A percentile compares a stretch with the other conserved stretches of the same genome.
These are phyloP conservation scores for Matsumyia berberina DNA, from an alignment of 2,888 invertebrate genomes.

Conservation along the genomic window DNA sequence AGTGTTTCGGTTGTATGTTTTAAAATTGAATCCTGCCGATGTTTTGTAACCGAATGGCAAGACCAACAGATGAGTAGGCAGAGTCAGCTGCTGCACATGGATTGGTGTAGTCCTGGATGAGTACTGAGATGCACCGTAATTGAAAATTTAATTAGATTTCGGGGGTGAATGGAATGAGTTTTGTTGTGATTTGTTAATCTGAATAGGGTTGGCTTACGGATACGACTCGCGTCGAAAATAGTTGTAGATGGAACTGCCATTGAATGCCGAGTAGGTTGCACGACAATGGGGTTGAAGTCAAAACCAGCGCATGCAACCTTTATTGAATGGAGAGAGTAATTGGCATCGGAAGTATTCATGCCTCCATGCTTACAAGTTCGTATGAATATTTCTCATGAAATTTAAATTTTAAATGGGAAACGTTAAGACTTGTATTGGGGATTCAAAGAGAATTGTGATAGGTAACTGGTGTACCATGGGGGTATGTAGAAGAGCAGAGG, in stretches of 20 bases:
- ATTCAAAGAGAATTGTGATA: no score
- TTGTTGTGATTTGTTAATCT: slow-evolving; percentile 5
- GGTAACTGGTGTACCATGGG: no score
- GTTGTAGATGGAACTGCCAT: neutral
- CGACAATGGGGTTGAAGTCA: no score
- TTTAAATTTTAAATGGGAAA: no score
- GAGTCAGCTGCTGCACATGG: neutral
- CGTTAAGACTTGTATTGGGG: no score
- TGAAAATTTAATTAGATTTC: slow-evolving; percentile 63
- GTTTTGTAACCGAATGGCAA: slow-evolving; percentile 9
- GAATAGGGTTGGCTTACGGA: neutral
- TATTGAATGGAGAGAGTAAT: no score
- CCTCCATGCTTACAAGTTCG: no score
- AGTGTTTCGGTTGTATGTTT: slow-evolving; percentile 21
- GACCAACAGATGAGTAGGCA: neutral
- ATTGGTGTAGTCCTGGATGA: slow-evolving; percentile 14
- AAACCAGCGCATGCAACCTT: no score
- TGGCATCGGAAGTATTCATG: no score
- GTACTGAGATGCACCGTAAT: no score
- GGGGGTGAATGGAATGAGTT: slow-evolving; percentile 6
- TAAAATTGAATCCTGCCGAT: slow-evolving; percentile 43
- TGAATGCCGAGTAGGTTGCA: neutral
- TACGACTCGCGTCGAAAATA: neutral
- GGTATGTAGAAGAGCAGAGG: no score
- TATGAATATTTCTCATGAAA: no score